Conservation (phyloP, 2,888 invertebrate genomes). For the Drosophila leonis region DNA sequence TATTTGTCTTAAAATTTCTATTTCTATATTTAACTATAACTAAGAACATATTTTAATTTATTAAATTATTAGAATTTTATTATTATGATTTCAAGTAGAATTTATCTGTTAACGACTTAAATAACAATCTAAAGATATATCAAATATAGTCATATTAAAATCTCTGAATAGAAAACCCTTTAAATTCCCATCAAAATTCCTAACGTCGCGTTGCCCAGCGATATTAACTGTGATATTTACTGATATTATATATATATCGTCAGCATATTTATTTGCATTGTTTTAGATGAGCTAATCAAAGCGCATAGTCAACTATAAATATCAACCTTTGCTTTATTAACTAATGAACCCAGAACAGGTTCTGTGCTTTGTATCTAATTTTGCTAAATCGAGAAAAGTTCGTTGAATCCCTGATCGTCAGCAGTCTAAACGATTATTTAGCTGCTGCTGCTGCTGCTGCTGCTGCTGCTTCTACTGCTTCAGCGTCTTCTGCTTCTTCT, state of each 20-base stretch:
- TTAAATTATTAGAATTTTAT: too few species aligned
- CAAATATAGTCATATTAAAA: background rate
- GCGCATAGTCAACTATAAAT: conserved; percentile 33
- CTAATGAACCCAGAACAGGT: conserved; percentile 54
- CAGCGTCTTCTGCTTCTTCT: background rate
- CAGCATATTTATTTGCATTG: conserved; percentile 21
- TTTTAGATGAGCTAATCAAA: conserved; percentile 26
- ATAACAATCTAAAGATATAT: background rate
- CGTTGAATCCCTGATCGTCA: conserved; percentile 7
- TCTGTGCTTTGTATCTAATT: conserved; percentile 27
- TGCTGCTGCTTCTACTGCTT: background rate
- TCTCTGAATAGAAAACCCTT: background rate
- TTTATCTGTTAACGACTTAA: too few species aligned
- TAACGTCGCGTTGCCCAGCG: background rate
- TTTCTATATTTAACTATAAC: too few species aligned
- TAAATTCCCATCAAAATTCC: background rate
- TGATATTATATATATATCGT: background rate
- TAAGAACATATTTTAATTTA: too few species aligned
- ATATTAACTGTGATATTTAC: conserved; percentile 5
- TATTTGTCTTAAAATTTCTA: too few species aligned
- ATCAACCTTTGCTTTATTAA: conserved; percentile 24
- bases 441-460: background rate
- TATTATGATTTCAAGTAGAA: background rate
- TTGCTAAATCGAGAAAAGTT: conserved; percentile 24
- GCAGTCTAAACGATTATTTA: background rate